These are phyloP conservation scores for Antheraea mylitta DNA, from an alignment of 1,140 invertebrate genomes.

Conservation along the genomic window DNA sequence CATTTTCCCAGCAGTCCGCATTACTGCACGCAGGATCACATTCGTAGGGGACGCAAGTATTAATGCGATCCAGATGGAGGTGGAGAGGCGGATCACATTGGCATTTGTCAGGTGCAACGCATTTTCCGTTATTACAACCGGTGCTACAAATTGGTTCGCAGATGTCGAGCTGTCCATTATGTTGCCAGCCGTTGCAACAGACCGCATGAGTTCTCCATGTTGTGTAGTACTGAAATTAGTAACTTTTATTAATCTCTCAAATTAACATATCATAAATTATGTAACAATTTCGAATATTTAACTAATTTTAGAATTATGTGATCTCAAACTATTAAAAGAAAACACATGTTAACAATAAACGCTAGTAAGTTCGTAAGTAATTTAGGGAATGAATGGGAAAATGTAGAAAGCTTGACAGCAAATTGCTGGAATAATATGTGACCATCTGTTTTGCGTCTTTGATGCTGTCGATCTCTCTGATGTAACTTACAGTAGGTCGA, in stretches of 20 bases:
- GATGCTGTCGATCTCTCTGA: too few species aligned
- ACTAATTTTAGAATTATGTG: too few species aligned
- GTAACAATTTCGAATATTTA: too few species aligned
- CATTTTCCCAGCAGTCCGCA: slow-evolving; percentile 71
- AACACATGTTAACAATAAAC: too few species aligned
- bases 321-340: too few species aligned
- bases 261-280: too few species aligned
- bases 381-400: too few species aligned
- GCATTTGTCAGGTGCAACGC: slow-evolving; percentile 79
- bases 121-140: slow-evolving; percentile 79
- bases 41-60: slow-evolving; percentile 61
- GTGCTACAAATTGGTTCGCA: slow-evolving; percentile 77
- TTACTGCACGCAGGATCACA: slow-evolving; percentile 75
- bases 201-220: slow-evolving; percentile 37
- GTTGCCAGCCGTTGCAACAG: slow-evolving; percentile 54
- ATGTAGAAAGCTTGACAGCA: too few species aligned
- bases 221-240: slow-evolving; percentile 1
- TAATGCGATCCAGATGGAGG: slow-evolving; percentile 36
- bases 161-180: slow-evolving; percentile 44
- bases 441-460: too few species aligned
- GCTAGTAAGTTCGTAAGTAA: too few species aligned
- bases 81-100: slow-evolving; percentile 55
- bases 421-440: too few species aligned
- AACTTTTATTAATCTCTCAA: not conserved
- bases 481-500: too few species aligned